phyloP scores from a whole-genome alignment of 2,797 vertebrate species.

The Malacoctenus gilli region DNA sequence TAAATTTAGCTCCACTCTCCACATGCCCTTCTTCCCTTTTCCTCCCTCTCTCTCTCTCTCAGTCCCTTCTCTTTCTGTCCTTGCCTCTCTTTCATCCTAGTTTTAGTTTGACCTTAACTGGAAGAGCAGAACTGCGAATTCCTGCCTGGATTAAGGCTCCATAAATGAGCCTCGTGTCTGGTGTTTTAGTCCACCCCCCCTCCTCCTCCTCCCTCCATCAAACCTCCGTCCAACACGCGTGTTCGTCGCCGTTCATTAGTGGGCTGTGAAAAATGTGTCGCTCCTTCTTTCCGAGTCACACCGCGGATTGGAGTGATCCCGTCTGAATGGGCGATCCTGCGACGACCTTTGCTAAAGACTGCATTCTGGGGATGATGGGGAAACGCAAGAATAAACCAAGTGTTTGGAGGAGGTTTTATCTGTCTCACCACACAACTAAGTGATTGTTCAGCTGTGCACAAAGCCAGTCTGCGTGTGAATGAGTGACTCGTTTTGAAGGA shows the following conservation, averaged over 20 bases:
- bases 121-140: slow-evolving; percentile 23
- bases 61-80: not conserved
- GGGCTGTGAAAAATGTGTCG: no score
- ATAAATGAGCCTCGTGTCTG: slow-evolving; percentile 33
- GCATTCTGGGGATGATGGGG: not conserved
- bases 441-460: slow-evolving; percentile 37
- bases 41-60: not conserved
- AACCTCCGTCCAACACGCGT: no score
- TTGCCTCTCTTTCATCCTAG: not conserved
- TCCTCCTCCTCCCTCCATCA: no score
- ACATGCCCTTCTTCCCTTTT: not conserved
- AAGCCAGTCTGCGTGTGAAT: slow-evolving; percentile 23
- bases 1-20: slow-evolving; percentile 51
- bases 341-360: slow-evolving; percentile 1
- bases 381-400: slow-evolving; percentile 26
- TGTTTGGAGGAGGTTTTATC: slow-evolving; percentile 33
- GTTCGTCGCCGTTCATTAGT: no score
- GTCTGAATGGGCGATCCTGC: slow-evolving; percentile 2
- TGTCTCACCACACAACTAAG: slow-evolving; percentile 28
- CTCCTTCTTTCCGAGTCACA: no score
- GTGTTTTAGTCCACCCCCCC: slow-evolving; percentile 21
- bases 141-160: slow-evolving; percentile 39
- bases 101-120: slow-evolving; percentile 22
- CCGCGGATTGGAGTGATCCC: slow-evolving; percentile 1
- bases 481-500: slow-evolving; percentile 24